Evolutionary conservation across 1,140 invertebrate species (phyloP).

Genomic region (Ditylenchus dipsaci): DNA sequence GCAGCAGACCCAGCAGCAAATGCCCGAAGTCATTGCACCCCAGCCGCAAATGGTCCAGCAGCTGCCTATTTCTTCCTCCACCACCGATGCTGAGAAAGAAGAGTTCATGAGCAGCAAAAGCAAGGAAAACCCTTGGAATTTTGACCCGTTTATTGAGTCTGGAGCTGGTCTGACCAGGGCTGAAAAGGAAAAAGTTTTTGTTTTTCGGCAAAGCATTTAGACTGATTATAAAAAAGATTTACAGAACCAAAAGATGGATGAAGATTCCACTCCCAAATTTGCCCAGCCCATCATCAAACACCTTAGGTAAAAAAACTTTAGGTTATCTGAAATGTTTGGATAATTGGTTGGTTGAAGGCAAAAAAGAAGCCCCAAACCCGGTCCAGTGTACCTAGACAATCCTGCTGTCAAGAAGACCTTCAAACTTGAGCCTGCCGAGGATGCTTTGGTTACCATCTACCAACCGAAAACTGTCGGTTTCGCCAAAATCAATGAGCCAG

Average conservation of each 20-base stretch:
- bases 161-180: not conserved
- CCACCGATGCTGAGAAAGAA: not conserved
- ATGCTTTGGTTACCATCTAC: not conserved
- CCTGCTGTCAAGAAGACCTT: not conserved
- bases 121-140: not conserved
- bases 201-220: not conserved
- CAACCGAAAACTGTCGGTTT: not conserved
- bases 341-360: no score
- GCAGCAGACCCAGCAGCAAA: no score
- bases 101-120: not conserved
- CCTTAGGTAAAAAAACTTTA: no score
- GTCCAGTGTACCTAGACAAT: no score
- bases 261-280: not conserved
- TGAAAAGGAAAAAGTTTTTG: not conserved
- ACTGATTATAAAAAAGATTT: no score
- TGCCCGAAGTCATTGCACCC: no score
- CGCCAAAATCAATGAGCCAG: not conserved
- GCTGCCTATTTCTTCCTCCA: no score
- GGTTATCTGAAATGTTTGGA: no score
- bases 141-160: not conserved
- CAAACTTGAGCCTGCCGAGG: not conserved
- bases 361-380: no score
- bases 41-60: no score
- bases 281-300: not conserved
- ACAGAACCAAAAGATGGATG: not conserved